Evolutionary conservation across 2,888 invertebrate species (phyloP).

Genomic region (Ecdyonurus torrentis): DNA sequence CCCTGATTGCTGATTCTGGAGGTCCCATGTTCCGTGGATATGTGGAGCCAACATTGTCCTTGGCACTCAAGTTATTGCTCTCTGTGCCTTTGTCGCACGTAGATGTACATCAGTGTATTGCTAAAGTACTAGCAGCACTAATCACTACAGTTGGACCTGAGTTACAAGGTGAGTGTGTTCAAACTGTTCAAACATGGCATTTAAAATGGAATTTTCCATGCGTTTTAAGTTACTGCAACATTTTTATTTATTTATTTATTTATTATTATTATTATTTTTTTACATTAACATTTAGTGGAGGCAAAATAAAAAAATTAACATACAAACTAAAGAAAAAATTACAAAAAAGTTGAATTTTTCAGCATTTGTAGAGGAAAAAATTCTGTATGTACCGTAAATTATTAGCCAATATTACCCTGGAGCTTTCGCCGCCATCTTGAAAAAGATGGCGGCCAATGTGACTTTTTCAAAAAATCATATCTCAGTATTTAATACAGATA

Average conservation of each 20-base stretch:
- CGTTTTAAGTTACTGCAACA: background rate
- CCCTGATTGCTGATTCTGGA: conserved; percentile 91
- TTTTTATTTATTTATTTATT: too few relatives aligned
- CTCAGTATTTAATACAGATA: too few relatives aligned
- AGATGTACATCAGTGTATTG: conserved; percentile 86
- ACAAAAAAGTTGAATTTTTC: background rate
- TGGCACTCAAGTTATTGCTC: conserved; percentile 76
- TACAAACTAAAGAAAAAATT: too few relatives aligned
- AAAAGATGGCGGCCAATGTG: too few relatives aligned
- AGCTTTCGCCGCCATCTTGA: too few relatives aligned
- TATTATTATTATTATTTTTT: too few relatives aligned
- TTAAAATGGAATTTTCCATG: background rate
- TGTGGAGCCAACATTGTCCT: conserved; percentile 82
- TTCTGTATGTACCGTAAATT: too few relatives aligned
- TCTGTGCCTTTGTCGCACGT: conserved; percentile 80
- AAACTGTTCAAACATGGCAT: background rate
- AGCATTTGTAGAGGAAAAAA: too few relatives aligned
- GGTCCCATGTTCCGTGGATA: conserved; percentile 98
- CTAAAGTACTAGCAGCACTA: conserved; percentile 80
- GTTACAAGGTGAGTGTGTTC: conserved; percentile 51
- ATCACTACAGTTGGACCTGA: conserved; percentile 98
- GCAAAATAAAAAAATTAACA: too few relatives aligned
- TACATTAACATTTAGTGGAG: too few relatives aligned
- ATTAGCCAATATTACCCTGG: too few relatives aligned
- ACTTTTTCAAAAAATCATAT: too few relatives aligned